Percentiles rank a stretch among this genome's conserved stretches.
Evolutionary conservation across 2,888 invertebrate genomes (phyloP).

Genomic region (Oligia latruncula): DNA sequence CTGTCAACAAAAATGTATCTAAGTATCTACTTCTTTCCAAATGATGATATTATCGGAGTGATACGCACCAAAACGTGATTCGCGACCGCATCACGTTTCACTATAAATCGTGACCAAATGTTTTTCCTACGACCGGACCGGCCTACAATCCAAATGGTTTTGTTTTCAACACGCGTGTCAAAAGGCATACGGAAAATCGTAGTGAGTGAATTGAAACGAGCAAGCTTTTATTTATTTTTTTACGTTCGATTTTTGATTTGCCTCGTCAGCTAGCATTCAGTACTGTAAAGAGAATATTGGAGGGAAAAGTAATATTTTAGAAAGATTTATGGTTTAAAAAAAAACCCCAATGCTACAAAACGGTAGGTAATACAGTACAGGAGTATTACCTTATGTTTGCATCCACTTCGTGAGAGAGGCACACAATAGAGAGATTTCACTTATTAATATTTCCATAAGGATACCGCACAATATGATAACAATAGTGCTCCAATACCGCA

Average conservation of each 20-base stretch:
- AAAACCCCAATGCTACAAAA: neutral
- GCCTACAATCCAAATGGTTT: conserved; percentile 30
- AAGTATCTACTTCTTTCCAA: conserved; percentile 4
- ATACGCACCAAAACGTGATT: conserved; percentile 48
- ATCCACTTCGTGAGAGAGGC: neutral
- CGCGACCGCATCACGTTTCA: conserved; percentile 60
- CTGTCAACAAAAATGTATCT: conserved; percentile 19
- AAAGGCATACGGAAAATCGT: conserved; percentile 19
- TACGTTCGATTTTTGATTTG: conserved; percentile 36
- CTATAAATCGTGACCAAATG: conserved; percentile 50
- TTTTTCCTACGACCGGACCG: conserved; percentile 34
- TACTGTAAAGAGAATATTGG: neutral
- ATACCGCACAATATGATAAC: neutral
- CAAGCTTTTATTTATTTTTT: conserved; percentile 2
- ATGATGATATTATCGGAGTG: conserved; percentile 40
- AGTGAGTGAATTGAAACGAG: conserved; percentile 25
- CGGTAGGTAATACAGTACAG: no score
- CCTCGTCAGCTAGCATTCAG: conserved; percentile 31
- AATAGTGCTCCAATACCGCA: neutral
- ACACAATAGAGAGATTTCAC: neutral
- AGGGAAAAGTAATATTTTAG: neutral
- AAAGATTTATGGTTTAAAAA: neutral
- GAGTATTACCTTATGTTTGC: neutral
- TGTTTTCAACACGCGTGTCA: conserved; percentile 42
- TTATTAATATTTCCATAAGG: neutral